Conservation (phyloP, 2,888 invertebrate species). For the Eilema caniola region DNA sequence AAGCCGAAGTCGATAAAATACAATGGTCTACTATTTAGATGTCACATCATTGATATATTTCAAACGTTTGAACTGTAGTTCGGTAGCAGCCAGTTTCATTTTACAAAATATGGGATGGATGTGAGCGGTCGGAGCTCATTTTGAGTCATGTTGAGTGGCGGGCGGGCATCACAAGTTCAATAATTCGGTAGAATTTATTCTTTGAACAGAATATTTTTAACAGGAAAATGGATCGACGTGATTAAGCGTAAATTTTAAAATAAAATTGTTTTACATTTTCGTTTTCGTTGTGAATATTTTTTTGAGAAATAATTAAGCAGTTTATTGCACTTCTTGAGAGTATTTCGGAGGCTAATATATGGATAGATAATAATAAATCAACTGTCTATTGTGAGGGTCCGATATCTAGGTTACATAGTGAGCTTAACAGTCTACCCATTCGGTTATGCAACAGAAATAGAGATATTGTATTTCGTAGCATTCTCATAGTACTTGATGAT, state of each 20-base stretch:
- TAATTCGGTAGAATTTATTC: neutral
- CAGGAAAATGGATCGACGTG: neutral
- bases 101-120: neutral
- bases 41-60: constrained; percentile 27
- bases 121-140: neutral
- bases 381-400: too few species aligned
- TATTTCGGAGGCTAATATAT: too few species aligned
- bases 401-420: too few species aligned
- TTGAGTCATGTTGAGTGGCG: neutral
- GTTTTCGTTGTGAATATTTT: neutral
- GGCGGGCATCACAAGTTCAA: neutral
- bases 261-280: neutral
- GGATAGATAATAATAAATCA: neutral
- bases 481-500: neutral
- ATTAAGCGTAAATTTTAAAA: neutral
- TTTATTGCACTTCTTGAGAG: too few species aligned
- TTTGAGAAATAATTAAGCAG: neutral
- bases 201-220: neutral
- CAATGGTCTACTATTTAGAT: constrained; percentile 26
- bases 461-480: neutral
- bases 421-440: too few species aligned
- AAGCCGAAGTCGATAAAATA: constrained; percentile 33
- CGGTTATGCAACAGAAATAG: too few species aligned
- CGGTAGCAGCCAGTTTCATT: neutral
- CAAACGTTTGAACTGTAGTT: constrained; percentile 10